Evolutionary conservation across 2,113 vertebrate species (phyloP).

Genomic region (Sciurus niger): DNA sequence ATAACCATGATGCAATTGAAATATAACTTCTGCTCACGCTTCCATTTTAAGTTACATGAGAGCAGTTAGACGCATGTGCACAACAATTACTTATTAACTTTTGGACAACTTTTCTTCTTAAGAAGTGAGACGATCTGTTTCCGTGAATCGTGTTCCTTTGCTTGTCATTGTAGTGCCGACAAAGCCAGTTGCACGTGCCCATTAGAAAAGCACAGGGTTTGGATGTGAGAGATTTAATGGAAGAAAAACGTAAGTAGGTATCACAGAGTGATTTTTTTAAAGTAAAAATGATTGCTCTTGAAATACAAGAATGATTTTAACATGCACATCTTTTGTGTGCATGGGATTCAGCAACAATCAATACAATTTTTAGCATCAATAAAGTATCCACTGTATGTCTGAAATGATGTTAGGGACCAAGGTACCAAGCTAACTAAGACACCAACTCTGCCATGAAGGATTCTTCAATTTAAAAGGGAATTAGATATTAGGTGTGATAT

Average conservation of each 20-base stretch:
- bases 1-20: not conserved
- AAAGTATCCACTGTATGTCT: not conserved
- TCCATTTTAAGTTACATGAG: not conserved
- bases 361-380: not conserved
- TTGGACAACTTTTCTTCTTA: not conserved
- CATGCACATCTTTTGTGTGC: not conserved
- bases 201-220: conserved; percentile 23
- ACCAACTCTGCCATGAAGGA: not conserved
- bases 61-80: not conserved
- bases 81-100: not conserved
- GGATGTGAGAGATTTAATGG: not conserved
- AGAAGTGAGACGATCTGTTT: not conserved
- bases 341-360: not conserved
- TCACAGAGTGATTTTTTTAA: not conserved
- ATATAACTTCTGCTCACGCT: not conserved
- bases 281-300: conserved; percentile 28
- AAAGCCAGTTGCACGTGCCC: not conserved
- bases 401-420: not conserved
- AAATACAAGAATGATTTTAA: not conserved
- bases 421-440: not conserved
- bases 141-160: not conserved
- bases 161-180: not conserved
- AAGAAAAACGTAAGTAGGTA: not conserved
- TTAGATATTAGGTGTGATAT: not conserved
- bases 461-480: not conserved